Base-by-base conservation (phyloP, 2,113 vertebrate genomes). In the Hoplias malabaricus region DNA sequence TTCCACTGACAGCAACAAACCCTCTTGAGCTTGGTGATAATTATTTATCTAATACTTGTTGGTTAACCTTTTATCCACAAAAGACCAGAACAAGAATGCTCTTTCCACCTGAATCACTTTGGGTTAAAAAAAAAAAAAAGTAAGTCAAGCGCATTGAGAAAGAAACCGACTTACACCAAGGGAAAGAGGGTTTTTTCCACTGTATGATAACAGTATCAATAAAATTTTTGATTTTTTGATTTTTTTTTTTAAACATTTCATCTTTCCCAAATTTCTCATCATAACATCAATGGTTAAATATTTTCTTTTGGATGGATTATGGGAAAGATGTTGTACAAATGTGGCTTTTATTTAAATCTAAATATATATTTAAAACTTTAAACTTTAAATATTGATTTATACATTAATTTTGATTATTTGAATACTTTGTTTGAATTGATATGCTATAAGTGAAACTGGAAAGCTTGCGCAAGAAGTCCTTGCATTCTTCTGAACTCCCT, bases 41-140 rank as follows among this genome's bases (percentile, higher is more conserved):
- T 87, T 78, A 85, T 85, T 85, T 78, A 84, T 68, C 86, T 89
- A 88, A 90, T 88, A 87, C 85, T 85, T 88, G 75, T 79, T 84
- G 82, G 79, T 86, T 86, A 87, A 91, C 90, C 89, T 92, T 91
- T 87, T 68, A 21, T 61, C 80, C 79, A 75, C 81, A 85, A 87
- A 86, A 84, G 77, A 83, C 81, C 85, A 78, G 83, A 88, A 81
- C 86, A 88, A 69, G 79, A 78, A 59, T 88, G 86, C 81, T 86
- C 86, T 90, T 88, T 83, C 25, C 67, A 33, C 56, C 29, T 46
- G 31, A 73, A 73, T 66, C 71, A 21, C 36, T 79, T 79, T 50
- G 59, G 69, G 43, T 42, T n/a, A 2, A 16, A 40, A 31, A 57
- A 40, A 33, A 40, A 27, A 40, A 34, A 50, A 61, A 53, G 43